Evolutionary conservation across 1,140 invertebrate genomes (phyloP).

Genomic region (Psix sp.): DNA sequence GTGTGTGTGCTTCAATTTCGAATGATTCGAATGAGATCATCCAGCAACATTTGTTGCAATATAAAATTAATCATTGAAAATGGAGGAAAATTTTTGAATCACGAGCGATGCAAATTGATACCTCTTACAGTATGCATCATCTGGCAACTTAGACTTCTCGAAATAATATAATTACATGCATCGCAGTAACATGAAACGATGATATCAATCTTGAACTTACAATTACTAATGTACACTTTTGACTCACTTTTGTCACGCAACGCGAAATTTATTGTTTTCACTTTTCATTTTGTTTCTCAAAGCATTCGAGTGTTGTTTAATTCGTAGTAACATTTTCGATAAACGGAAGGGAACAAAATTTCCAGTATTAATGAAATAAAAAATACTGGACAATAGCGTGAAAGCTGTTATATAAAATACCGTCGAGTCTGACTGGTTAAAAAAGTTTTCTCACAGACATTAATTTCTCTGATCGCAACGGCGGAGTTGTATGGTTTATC

Average conservation of each 20-base stretch:
- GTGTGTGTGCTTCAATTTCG: slow-evolving; percentile 34
- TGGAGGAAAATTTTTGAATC: not conserved
- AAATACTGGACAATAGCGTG: too few species aligned
- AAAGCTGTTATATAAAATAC: too few species aligned
- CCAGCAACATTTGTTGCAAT: slow-evolving; percentile 8
- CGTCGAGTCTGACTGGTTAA: too few species aligned
- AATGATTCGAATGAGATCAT: slow-evolving; percentile 26
- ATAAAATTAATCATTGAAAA: slow-evolving; percentile 15
- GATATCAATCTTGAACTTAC: slow-evolving; percentile 3
- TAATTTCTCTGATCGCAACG: too few species aligned
- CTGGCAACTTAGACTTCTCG: not conserved
- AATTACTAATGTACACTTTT: not conserved
- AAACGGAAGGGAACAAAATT: too few species aligned
- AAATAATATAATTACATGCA: slow-evolving; percentile 3
- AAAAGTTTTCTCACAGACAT: too few species aligned
- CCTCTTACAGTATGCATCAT: slow-evolving; percentile 7
- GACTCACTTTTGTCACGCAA: not conserved
- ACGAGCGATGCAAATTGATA: slow-evolving; percentile 3
- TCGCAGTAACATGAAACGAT: not conserved
- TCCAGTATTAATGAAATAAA: too few species aligned
- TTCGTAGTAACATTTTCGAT: too few species aligned
- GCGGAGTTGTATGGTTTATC: too few species aligned
- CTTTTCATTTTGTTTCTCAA: too few species aligned
- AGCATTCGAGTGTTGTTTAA: too few species aligned
- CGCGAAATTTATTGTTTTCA: too few species aligned